A percentile compares a stretch with the other conserved stretches of the same genome.
These are phyloP conservation scores for Helarctos malayanus DNA, from an alignment of 2,797 vertebrate genomes.

Conservation along the genomic window DNA sequence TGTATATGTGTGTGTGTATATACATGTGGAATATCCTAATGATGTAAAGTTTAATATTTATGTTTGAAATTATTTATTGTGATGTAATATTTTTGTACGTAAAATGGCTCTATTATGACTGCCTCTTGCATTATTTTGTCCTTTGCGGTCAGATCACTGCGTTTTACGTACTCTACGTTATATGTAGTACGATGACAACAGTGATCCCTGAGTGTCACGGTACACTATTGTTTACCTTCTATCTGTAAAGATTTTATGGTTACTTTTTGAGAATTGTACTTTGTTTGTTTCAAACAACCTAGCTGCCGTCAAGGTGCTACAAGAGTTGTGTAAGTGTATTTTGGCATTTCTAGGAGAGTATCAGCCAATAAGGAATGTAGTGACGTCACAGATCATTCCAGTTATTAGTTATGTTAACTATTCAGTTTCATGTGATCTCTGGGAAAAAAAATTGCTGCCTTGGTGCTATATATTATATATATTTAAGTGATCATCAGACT, in stretches of 20 bases:
- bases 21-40: slow-evolving; percentile 89
- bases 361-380: slow-evolving; percentile 50
- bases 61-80: slow-evolving; percentile 94
- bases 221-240: slow-evolving; percentile 91
- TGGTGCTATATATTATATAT: slow-evolving; percentile 89
- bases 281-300: slow-evolving; percentile 87
- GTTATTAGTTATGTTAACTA: slow-evolving; percentile 81
- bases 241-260: slow-evolving; percentile 86
- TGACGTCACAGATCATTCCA: slow-evolving; percentile 56
- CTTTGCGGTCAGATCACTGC: slow-evolving; percentile 91
- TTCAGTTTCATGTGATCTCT: slow-evolving; percentile 88
- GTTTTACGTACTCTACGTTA: slow-evolving; percentile 92
- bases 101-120: slow-evolving; percentile 92
- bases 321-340: slow-evolving; percentile 81
- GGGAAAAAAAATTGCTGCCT: slow-evolving; percentile 84
- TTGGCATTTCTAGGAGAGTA: slow-evolving; percentile 78
- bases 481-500: slow-evolving; percentile 86
- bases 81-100: slow-evolving; percentile 93
- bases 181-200: slow-evolving; percentile 91
- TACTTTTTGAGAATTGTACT: slow-evolving; percentile 57
- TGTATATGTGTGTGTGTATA: slow-evolving; percentile 85
- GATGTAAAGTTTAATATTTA: slow-evolving; percentile 94
- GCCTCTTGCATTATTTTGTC: slow-evolving; percentile 87
- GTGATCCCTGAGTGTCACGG: slow-evolving; percentile 91
- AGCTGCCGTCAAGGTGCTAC: slow-evolving; percentile 90